Base-by-base conservation (phyloP, 2,888 invertebrate genomes). In the Acronicta leporina region DNA sequence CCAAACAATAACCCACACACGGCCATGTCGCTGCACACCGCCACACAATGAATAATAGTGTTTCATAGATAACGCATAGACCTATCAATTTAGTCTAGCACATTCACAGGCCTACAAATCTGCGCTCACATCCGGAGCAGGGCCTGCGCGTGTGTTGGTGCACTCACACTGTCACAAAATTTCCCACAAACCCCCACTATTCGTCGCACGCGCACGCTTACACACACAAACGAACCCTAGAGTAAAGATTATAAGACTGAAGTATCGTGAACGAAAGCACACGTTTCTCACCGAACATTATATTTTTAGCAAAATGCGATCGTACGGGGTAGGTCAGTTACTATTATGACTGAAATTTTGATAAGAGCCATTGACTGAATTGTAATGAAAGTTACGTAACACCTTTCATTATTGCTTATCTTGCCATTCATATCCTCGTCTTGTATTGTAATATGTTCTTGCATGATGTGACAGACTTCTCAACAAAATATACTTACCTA, bases 101-200 rank as follows among this genome's bases (percentile, higher is more conserved):
- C 86, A 89, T 90, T 91, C 91, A 89, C 89, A 88, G 82, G 81
- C 87, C 78, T 85, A 88, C 87, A 88, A 92, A 91, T 92, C 92
- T 91, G 90, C 86, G 90, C 84, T 90, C 85, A 88, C 91, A 93
- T 94, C 94, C 94, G 92, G 92, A 94, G 90, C 88, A 90, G 91
- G 91, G 91, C 89, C 63, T 71, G 75, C 69, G 75, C 63, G 67
- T 72, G 83, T 88, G 88, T 88, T 87, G 64, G 81, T 68, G 56
- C 74, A 81, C 87, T 73, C 88, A 89, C 87, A 88, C 89, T 74
- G 59, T 66, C 68, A 55, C 68, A 49, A 76, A 70, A 79, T 87
- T 89, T 87, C 87, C 84, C 86, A 84, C 87, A 81, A 85, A 75
- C 77, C 83, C 81, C 82, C 80, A 76, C 84, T 84, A 76, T 71